Evolutionary conservation across 2,797 vertebrate genomes (phyloP), one percentile per base, ranked within the genome.

Genomic region (Mormyrops attenuatus): DNA sequence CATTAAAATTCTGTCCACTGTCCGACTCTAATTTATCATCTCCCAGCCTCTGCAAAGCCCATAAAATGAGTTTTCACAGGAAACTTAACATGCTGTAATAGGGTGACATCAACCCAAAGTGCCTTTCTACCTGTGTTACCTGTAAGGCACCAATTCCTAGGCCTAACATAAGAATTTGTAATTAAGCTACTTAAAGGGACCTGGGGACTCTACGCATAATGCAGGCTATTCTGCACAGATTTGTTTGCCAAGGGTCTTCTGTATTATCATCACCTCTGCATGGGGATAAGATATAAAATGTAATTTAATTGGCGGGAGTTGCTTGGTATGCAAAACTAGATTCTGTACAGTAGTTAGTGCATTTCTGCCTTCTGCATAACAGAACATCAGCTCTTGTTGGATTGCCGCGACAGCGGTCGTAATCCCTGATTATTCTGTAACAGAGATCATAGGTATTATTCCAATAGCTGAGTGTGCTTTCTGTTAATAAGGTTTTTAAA

Each of bases 21-120:
- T 52, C 44, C 47, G 22, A 26, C 22, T 85, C 44, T 52, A 85
- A 85, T 85, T 85, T 85, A 50, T 52, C 49, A 30, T 85, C 52
- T 85, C 22, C 84, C 84, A 49, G 44, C 22, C 49, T 52, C n/a
- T 52, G 84, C 49, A 85, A 85, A 30, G 41, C 22, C 84, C 47
- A 15, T 52, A 52, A 85, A 85, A 85, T 85, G 44, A 85, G 44
- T 85, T 85, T 85, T 85, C 82, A 85, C 82, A 85, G 84, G 22
- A 11, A 0, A 26, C 26, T 30, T 52, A 85, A 85, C 47, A 50
- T 22, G 22, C 22, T 50, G 49, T 52, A 85, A 85, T 52, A 52
- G 52, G 84, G 22, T 85, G 82, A 52, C 47, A 50, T 52, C 44
- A 26, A 22, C 22, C 47, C 22, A 85, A 85, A 49, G 17, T 80